Conservation (phyloP, 2,888 invertebrate species). For the Beris chalybata region DNA sequence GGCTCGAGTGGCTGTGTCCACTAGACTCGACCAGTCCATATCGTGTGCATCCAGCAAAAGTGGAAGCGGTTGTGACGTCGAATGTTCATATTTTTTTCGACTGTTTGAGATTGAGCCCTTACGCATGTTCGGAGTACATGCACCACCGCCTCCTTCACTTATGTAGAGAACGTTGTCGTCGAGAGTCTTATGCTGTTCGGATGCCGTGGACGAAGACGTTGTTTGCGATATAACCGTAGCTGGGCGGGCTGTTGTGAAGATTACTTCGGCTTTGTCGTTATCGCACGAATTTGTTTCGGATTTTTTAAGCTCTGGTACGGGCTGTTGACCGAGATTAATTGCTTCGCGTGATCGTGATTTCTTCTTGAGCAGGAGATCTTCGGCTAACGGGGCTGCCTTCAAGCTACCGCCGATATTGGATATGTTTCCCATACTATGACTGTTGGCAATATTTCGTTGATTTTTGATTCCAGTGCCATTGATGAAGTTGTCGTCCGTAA, state of each 20-base stretch:
- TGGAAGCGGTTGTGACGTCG: constrained; percentile 55
- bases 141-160: constrained; percentile 37
- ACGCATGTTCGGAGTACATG: constrained; percentile 39
- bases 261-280: constrained; percentile 58
- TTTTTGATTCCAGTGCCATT: constrained; percentile 36
- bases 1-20: constrained; percentile 77
- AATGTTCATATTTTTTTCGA: constrained; percentile 35
- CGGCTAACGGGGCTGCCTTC: constrained; percentile 39
- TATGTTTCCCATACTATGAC: constrained; percentile 44
- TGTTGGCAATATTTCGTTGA: constrained; percentile 41
- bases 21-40: constrained; percentile 78
- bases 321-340: constrained; percentile 48
- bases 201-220: constrained; percentile 56
- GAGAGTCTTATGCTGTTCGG: constrained; percentile 41
- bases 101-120: constrained; percentile 12
- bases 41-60: constrained; percentile 67
- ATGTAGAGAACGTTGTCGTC: constrained; percentile 40
- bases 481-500: constrained; percentile 48
- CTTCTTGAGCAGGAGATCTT: constrained; percentile 41
- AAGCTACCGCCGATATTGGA: constrained; percentile 38
- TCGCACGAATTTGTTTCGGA: constrained; percentile 42
- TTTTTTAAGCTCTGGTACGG: constrained; percentile 43
- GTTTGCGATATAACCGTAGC: constrained; percentile 64
- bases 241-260: constrained; percentile 66
- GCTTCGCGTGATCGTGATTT: constrained; percentile 42